Conservation (phyloP, 2,113 vertebrate genomes). For the Burhinus oedicnemus region DNA sequence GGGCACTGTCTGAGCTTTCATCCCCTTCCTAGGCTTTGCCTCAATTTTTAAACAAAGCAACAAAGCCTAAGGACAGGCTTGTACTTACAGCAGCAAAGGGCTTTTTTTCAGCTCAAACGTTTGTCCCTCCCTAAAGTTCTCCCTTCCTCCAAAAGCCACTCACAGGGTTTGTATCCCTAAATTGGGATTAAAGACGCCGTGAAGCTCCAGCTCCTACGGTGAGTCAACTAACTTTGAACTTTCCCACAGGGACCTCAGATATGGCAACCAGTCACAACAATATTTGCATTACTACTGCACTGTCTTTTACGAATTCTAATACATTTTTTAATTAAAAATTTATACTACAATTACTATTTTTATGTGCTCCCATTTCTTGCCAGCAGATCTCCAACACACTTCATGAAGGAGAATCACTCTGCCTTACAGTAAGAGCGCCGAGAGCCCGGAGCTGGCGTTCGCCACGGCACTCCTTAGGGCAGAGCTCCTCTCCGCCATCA, state of each 20-base stretch:
- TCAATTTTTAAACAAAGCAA: conserved; percentile 8
- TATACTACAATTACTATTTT: background rate
- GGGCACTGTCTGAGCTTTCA: background rate
- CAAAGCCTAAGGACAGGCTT: conserved; percentile 9
- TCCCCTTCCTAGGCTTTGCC: background rate
- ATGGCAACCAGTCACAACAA: background rate
- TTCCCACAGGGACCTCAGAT: background rate
- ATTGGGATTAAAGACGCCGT: background rate
- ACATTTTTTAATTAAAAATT: background rate
- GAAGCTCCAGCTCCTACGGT: background rate
- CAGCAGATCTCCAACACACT: background rate
- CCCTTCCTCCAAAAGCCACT: background rate
- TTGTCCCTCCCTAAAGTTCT: background rate
- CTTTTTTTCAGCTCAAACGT: background rate
- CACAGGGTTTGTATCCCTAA: background rate
- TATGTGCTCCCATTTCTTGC: background rate
- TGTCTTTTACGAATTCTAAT: background rate
- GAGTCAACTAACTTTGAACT: background rate
- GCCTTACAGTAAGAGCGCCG: background rate
- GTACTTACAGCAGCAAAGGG: background rate
- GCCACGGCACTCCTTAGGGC: background rate
- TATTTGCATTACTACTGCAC: background rate
- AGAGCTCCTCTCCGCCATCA: background rate
- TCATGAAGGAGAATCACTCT: background rate
- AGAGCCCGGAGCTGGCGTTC: background rate